Evolutionary conservation across 2,797 vertebrate genomes (phyloP).

Genomic region (Gastrophryne carolinensis): DNA sequence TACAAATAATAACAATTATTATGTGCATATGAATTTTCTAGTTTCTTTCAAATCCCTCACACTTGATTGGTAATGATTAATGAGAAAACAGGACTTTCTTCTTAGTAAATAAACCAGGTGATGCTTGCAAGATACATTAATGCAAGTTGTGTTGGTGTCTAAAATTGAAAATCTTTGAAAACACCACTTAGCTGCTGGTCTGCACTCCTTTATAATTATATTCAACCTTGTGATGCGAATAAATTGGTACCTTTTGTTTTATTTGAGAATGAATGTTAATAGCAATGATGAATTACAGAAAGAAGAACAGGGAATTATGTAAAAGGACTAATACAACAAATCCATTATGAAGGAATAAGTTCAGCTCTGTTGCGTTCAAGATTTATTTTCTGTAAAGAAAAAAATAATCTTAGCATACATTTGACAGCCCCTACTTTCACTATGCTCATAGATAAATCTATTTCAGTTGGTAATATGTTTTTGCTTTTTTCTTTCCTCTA

Average conservation of each 20-base stretch:
- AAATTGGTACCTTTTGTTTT: constrained; percentile 26
- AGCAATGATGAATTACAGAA: constrained; percentile 3
- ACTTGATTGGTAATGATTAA: no score
- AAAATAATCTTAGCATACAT: background rate
- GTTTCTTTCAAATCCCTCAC: no score
- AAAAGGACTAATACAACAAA: constrained; percentile 46
- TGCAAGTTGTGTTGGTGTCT: background rate
- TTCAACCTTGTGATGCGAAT: constrained; percentile 4
- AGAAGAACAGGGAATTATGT: constrained; percentile 35
- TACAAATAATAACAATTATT: no score
- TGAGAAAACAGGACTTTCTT: no score
- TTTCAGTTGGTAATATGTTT: constrained; percentile 5
- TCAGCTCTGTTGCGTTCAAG: constrained; percentile 8
- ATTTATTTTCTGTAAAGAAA: constrained; percentile 25
- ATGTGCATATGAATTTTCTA: no score
- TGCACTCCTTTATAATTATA: constrained; percentile 1
- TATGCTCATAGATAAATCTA: constrained; percentile 3
- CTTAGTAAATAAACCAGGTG: no score
- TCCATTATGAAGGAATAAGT: constrained; percentile 40
- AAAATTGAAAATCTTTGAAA: constrained; percentile 10
- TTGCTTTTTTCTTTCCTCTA: no score
- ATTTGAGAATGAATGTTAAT: constrained; percentile 34
- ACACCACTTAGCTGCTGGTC: background rate
- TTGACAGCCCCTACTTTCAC: constrained; percentile 20
- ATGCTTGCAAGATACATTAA: no score